Percentiles rank a stretch among this genome's conserved stretches.
These are phyloP conservation scores for Notiomystis cincta DNA, from an alignment of 2,113 vertebrate species.

Conservation along the genomic window DNA sequence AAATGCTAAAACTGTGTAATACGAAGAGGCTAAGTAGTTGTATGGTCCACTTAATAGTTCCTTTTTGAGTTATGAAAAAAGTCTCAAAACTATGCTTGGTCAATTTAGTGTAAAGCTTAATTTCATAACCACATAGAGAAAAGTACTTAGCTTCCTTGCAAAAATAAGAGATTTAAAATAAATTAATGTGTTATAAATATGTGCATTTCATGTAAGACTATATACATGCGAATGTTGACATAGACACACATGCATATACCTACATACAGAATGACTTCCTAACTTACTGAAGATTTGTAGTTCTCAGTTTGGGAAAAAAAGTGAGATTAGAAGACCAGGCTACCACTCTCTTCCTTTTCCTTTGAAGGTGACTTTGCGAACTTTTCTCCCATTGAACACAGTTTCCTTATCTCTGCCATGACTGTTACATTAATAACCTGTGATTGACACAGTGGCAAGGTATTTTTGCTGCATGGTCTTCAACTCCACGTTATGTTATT, in stretches of 20 bases:
- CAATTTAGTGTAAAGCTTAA: neutral
- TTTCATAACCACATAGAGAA: neutral
- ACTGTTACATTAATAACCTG: neutral
- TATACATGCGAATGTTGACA: fast-evolving
- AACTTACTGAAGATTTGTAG: neutral
- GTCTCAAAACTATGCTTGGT: fast-evolving
- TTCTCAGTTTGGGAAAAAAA: neutral
- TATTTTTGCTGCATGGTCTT: neutral
- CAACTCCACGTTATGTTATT: neutral
- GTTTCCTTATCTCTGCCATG: neutral
- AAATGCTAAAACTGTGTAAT: neutral
- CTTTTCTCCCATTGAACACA: neutral
- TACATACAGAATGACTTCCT: neutral
- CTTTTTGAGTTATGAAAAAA: neutral
- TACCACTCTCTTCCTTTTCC: neutral
- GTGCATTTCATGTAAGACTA: neutral
- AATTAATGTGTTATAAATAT: fast-evolving
- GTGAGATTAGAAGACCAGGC: neutral
- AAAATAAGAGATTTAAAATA: neutral
- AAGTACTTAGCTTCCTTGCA: neutral
- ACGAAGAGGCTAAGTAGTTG: neutral
- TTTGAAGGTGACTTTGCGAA: neutral
- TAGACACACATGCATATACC: fast-evolving
- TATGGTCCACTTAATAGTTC: neutral
- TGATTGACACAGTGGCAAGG: neutral